These are phyloP conservation scores for Pongo pygmaeus DNA, from an alignment of 2,113 vertebrate species.

Conservation along the genomic window DNA sequence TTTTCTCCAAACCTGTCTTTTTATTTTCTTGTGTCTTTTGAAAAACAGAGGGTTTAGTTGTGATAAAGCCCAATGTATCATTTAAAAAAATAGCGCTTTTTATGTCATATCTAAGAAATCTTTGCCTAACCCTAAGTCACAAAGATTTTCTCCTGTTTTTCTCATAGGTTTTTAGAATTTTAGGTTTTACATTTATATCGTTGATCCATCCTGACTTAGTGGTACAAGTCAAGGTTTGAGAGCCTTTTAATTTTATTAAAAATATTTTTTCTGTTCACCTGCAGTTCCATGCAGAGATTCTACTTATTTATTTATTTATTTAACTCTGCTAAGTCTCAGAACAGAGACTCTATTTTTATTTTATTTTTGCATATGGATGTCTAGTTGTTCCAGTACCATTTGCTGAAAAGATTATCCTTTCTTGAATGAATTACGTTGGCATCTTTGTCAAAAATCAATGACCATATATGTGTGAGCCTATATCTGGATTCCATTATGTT, in stretches of 20 bases:
- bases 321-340: no score
- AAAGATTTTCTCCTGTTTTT: neutral
- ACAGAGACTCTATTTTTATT: neutral
- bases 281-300: no score
- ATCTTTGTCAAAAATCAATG: neutral
- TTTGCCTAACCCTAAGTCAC: neutral
- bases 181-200: neutral
- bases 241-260: neutral
- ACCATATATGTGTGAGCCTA: neutral
- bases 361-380: neutral
- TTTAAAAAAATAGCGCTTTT: neutral
- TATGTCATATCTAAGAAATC: neutral
- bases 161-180: neutral
- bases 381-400: neutral
- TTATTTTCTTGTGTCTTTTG: neutral
- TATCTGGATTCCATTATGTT: neutral
- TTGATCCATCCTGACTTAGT: neutral
- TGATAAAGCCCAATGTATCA: neutral
- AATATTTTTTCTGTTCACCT: no score
- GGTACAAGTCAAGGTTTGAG: neutral
- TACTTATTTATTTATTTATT: no score
- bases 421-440: neutral
- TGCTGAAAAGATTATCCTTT: neutral
- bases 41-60: neutral
- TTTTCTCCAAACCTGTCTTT: neutral